Conservation (phyloP, 2,113 vertebrate species). For the Lepidothrix coronata region DNA sequence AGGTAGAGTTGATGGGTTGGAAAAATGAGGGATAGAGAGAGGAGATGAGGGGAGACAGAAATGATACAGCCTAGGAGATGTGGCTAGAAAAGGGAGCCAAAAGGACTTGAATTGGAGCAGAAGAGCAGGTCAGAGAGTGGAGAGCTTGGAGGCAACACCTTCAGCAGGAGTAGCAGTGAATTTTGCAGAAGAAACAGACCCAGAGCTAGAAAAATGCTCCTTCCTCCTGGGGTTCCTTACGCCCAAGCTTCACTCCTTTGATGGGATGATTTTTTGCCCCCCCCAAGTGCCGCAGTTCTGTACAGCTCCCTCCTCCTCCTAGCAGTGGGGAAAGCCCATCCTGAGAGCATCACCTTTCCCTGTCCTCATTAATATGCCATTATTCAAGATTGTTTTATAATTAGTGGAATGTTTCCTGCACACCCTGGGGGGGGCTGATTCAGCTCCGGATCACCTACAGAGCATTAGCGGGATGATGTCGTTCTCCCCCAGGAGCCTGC, state of each 20-base stretch:
- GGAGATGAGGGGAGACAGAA: not conserved
- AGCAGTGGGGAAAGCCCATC: not conserved
- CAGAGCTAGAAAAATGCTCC: not conserved
- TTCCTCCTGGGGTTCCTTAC: not conserved
- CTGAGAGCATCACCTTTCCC: not conserved
- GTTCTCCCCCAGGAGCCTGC: not conserved
- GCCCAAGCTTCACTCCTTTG: not conserved
- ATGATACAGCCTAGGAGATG: fast-evolving
- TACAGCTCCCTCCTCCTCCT: not conserved
- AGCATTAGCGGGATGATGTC: not conserved
- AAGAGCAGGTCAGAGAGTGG: not conserved
- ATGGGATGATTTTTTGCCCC: not conserved
- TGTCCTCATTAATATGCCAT: not conserved
- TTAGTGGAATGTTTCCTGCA: not conserved
- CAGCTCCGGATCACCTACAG: not conserved
- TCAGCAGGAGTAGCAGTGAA: not conserved
- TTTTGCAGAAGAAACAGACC: not conserved
- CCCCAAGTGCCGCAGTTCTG: not conserved
- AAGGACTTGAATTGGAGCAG: not conserved
- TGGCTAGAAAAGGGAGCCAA: not conserved
- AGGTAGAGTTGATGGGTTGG: not conserved
- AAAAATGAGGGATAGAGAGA: not conserved
- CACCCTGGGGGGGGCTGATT: not conserved
- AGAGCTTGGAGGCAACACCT: not conserved
- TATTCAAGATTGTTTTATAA: constrained; percentile 3